These are phyloP conservation scores for Drosophila kuntzei DNA, from an alignment of 2,888 invertebrate genomes.

Conservation along the genomic window DNA sequence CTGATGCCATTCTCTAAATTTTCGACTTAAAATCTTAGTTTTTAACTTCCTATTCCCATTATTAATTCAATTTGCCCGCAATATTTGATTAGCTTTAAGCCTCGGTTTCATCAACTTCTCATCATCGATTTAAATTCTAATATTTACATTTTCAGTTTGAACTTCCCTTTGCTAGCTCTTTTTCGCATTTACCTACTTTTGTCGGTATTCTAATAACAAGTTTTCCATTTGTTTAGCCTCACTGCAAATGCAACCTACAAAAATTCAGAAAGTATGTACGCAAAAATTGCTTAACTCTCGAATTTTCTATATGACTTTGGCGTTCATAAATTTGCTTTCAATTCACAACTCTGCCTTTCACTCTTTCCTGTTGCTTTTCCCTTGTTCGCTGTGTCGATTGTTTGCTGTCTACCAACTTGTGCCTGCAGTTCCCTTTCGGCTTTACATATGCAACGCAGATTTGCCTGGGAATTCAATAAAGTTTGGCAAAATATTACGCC, in stretches of 20 bases:
- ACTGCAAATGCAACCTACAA: constrained; percentile 17
- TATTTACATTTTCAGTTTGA: constrained; percentile 1
- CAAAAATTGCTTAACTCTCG: constrained; percentile 66
- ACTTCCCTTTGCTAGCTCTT: background rate
- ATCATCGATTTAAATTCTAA: constrained; percentile 1
- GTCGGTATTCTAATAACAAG: constrained; percentile 36
- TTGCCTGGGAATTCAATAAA: constrained; percentile 79
- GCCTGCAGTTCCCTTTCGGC: constrained; percentile 28
- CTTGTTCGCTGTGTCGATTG: constrained; percentile 50
- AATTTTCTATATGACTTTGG: constrained; percentile 77
- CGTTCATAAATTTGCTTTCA: constrained; percentile 73
- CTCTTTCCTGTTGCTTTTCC: background rate
- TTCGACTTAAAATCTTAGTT: background rate
- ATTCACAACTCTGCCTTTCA: constrained; percentile 42
- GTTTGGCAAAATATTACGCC: constrained; percentile 81
- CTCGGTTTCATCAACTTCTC: background rate
- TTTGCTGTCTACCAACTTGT: constrained; percentile 72
- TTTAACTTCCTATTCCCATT: background rate
- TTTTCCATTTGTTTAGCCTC: constrained; percentile 35
- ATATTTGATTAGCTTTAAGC: background rate
- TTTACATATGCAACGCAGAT: constrained; percentile 69
- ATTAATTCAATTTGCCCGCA: background rate
- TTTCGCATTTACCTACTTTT: constrained; percentile 7
- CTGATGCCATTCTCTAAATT: background rate
- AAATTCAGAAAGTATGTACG: constrained; percentile 23